These are phyloP conservation scores for Spilogale gracilis DNA, from an alignment of 2,113 vertebrate genomes.

Conservation along the genomic window DNA sequence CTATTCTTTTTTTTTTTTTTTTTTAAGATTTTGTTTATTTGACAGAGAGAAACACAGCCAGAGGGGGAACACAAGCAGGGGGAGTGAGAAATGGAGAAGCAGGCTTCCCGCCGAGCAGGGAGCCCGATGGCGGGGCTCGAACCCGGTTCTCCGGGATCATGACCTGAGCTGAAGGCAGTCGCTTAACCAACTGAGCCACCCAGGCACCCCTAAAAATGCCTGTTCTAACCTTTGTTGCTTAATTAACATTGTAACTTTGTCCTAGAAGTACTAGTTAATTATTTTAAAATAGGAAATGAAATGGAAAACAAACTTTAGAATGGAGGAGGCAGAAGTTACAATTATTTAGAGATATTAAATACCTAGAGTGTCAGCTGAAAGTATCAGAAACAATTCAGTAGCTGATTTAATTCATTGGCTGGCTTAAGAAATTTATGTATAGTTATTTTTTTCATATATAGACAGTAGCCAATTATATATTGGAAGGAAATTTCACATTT, in stretches of 20 bases:
- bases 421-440: not conserved
- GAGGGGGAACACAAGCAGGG: too few relatives aligned
- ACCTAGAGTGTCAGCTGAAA: not conserved
- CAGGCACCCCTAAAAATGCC: not conserved
- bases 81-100: too few relatives aligned
- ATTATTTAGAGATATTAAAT: not conserved
- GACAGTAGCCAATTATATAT: not conserved
- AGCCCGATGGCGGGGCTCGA: too few relatives aligned
- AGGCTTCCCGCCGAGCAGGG: too few relatives aligned
- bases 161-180: too few relatives aligned
- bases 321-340: not conserved
- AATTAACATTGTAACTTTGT: not conserved
- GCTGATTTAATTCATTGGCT: not conserved
- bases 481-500: not conserved
- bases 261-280: not conserved
- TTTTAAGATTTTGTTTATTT: too few relatives aligned
- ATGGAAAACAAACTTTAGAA: not conserved
- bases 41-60: too few relatives aligned
- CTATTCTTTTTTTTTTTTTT: too few relatives aligned
- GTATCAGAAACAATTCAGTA: not conserved
- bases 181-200: too few relatives aligned
- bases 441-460: conserved; percentile 1
- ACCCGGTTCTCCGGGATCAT: too few relatives aligned
- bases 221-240: not conserved
- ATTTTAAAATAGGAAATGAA: not conserved